Evolutionary conservation across 2,113 vertebrate genomes (phyloP).

Genomic region (Mungos mungo): DNA sequence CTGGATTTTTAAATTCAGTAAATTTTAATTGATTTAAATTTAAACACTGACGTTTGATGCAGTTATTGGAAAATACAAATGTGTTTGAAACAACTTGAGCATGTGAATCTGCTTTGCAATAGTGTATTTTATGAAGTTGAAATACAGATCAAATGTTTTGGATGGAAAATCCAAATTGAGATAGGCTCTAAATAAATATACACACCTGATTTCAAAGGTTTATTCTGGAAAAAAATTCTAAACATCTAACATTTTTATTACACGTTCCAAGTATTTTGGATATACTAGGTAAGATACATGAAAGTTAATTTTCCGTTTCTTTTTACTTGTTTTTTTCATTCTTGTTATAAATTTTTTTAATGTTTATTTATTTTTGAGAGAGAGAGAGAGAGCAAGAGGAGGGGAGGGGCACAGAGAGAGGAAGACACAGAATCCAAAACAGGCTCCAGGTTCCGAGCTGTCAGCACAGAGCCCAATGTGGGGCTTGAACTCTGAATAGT

Average conservation of each 20-base stretch:
- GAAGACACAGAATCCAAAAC: too few species aligned
- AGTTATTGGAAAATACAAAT: background rate
- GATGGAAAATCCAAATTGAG: background rate
- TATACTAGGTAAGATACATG: background rate
- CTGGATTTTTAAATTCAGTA: background rate
- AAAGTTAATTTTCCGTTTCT: constrained; percentile 10
- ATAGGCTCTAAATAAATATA: background rate
- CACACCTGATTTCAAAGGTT: background rate
- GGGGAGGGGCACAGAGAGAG: too few species aligned
- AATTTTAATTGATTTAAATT: background rate
- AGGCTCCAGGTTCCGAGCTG: too few species aligned
- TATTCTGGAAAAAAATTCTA: background rate
- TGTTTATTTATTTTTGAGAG: too few species aligned
- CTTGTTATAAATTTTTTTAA: too few species aligned
- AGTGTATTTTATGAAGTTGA: background rate
- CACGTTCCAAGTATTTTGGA: background rate
- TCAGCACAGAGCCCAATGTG: too few species aligned
- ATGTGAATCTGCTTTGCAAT: background rate
- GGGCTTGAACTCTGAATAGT: too few species aligned
- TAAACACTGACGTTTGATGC: background rate
- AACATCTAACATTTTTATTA: background rate
- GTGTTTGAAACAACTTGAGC: background rate
- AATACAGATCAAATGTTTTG: background rate
- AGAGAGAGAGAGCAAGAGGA: too few species aligned
- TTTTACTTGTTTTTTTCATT: background rate